These are phyloP conservation scores for Micromussa lordhowensis DNA, from an alignment of 92 coral and sea anemone species.

Conservation along the genomic window DNA sequence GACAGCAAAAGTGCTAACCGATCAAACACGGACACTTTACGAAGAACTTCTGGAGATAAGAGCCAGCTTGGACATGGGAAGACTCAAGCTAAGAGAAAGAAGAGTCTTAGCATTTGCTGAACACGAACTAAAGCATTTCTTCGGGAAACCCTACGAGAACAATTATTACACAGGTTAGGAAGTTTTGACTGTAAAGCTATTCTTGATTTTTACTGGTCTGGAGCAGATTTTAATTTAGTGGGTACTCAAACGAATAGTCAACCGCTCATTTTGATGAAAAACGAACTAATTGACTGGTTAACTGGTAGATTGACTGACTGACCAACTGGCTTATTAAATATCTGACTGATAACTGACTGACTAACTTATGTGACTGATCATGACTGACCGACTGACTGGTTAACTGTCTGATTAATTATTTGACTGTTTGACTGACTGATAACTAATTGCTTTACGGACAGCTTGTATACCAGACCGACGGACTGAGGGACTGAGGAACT, in stretches of 20 bases:
- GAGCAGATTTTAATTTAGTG: no score
- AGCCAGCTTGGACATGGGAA: conserved; percentile 12
- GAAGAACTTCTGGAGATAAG: conserved; percentile 49
- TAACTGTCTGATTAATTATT: background rate
- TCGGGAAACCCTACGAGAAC: conserved; percentile 75
- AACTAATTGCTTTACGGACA: no score
- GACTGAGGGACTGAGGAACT: no score
- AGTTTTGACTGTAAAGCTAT: background rate
- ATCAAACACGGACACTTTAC: conserved; percentile 50
- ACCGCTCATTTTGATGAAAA: no score
- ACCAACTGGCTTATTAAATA: background rate
- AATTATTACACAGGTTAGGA: conserved; percentile 72
- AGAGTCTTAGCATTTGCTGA: conserved; percentile 58
- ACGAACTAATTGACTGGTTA: background rate
- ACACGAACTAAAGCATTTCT: conserved; percentile 66
- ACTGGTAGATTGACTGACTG: background rate
- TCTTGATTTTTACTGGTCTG: no score
- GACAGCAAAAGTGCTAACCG: conserved; percentile 66
- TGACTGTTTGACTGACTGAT: background rate
- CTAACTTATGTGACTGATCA: no score
- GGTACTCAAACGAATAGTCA: no score
- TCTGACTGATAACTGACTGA: no score
- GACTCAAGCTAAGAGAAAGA: conserved; percentile 61
- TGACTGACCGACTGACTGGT: background rate
- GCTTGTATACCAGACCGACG: no score